phyloP scores from a whole-genome alignment of 2,113 vertebrate genomes.

The Rhadina sibilatrix region DNA sequence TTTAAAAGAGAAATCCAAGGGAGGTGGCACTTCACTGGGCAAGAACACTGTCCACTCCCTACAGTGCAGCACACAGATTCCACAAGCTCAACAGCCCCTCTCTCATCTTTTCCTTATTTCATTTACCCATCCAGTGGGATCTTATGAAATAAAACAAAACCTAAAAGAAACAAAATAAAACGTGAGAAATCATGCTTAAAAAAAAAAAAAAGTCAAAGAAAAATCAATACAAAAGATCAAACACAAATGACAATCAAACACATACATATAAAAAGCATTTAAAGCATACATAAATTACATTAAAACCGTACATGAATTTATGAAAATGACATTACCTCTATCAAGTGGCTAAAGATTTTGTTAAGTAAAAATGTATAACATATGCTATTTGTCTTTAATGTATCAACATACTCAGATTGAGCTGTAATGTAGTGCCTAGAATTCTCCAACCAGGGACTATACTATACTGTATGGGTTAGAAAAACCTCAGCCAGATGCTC shows the following conservation, averaged over 20 bases:
- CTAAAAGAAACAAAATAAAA: constrained; percentile 92
- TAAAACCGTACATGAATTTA: constrained; percentile 10
- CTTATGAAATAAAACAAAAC: constrained; percentile 98
- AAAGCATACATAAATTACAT: constrained; percentile 39
- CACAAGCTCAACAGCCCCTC: constrained; percentile 75
- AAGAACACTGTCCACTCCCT: constrained; percentile 68
- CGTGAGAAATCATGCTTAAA: constrained; percentile 75
- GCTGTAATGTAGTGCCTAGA: not conserved
- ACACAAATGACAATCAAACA: constrained; percentile 60
- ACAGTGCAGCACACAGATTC: constrained; percentile 72
- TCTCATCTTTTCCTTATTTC: constrained; percentile 78
- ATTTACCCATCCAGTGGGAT: constrained; percentile 90
- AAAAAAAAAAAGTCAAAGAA: constrained; percentile 59
- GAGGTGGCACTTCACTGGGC: constrained; percentile 58
- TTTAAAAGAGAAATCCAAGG: constrained; percentile 66
- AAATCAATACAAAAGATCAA: constrained; percentile 65
- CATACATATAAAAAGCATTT: constrained; percentile 49
- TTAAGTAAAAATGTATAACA: not conserved
- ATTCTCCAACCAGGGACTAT: not conserved
- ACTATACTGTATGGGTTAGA: not conserved
- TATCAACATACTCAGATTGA: not conserved
- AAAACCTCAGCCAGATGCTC: not conserved
- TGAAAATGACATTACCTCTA: not conserved
- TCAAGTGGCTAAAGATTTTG: not conserved
- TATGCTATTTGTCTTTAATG: not conserved